Percentiles rank a stretch among this genome's conserved stretches.
Conservation (phyloP, 2,888 invertebrate genomes). For the Bimastos eiseni region DNA sequence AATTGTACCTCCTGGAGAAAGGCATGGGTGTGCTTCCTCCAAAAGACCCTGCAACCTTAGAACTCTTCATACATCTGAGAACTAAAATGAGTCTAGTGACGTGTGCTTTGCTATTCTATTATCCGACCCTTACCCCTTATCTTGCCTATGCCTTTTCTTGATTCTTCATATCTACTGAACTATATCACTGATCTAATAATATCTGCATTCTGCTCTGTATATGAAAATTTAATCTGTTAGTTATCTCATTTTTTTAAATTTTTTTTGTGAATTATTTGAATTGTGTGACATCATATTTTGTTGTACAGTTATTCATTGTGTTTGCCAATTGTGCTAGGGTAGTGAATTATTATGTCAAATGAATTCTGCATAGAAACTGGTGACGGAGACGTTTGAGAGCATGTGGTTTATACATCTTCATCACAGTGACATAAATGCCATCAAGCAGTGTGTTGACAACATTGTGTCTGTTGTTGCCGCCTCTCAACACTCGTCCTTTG, state of each 20-base stretch:
- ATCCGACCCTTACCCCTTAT: neutral
- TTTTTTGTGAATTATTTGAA: neutral
- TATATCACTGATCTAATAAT: too few species aligned
- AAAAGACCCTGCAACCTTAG: neutral
- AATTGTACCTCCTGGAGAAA: neutral
- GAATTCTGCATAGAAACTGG: conserved; percentile 25
- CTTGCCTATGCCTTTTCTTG: neutral
- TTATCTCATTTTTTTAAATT: neutral
- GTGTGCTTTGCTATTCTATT: neutral
- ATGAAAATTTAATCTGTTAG: too few species aligned
- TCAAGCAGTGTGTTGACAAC: conserved; percentile 23
- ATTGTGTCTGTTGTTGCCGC: neutral
- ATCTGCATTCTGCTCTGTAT: too few species aligned
- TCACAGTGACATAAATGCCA: neutral
- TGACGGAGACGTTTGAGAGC: conserved; percentile 29
- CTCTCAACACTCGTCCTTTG: conserved; percentile 5
- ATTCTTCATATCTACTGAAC: too few species aligned
- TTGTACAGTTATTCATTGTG: neutral
- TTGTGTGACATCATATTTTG: neutral
- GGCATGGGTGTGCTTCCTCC: neutral
- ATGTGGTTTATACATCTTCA: conserved; percentile 30
- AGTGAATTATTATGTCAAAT: neutral
- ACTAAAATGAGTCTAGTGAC: neutral
- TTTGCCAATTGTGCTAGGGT: neutral
- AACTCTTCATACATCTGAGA: neutral